Conservation (phyloP, 2,797 vertebrate species). For the Gymnoscopelus braueri region DNA sequence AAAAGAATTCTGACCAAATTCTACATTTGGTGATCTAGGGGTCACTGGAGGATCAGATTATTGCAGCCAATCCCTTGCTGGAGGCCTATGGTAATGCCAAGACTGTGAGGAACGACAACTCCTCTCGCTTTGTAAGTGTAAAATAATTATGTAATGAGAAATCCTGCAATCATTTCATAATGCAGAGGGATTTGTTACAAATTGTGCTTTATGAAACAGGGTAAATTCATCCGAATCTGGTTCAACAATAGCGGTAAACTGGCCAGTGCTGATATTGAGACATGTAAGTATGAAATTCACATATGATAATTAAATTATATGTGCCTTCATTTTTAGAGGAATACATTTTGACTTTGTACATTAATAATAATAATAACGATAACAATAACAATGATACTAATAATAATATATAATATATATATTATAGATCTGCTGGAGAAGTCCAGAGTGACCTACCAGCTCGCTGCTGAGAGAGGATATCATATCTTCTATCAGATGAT, state of each 20-base stretch:
- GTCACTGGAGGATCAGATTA: slow-evolving; percentile 87
- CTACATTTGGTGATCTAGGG: slow-evolving; percentile 70
- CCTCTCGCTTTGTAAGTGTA: slow-evolving; percentile 87
- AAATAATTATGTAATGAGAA: not conserved
- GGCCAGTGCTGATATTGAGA: slow-evolving; percentile 70
- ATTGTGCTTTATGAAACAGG: slow-evolving; percentile 63
- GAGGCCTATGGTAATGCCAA: slow-evolving; percentile 93
- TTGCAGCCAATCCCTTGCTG: slow-evolving; percentile 86
- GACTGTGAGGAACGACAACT: slow-evolving; percentile 94
- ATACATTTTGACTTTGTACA: no score
- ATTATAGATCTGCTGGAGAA: slow-evolving; percentile 91
- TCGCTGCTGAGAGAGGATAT: slow-evolving; percentile 90
- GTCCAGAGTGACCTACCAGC: slow-evolving; percentile 90
- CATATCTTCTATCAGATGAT: slow-evolving; percentile 92
- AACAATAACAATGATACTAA: no score
- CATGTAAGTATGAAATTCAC: slow-evolving; percentile 81
- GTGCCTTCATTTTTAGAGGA: no score
- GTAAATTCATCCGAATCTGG: slow-evolving; percentile 94
- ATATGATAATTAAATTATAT: no score
- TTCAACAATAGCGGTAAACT: slow-evolving; percentile 64
- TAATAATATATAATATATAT: no score
- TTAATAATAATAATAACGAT: no score
- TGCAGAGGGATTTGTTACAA: not conserved
- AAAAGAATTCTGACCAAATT: no score
- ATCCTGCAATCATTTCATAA: no score